A percentile compares a stretch with the other conserved stretches of the same genome.
These are phyloP conservation scores for Altica lythri DNA, from an alignment of 2,888 invertebrate genomes.

Conservation along the genomic window DNA sequence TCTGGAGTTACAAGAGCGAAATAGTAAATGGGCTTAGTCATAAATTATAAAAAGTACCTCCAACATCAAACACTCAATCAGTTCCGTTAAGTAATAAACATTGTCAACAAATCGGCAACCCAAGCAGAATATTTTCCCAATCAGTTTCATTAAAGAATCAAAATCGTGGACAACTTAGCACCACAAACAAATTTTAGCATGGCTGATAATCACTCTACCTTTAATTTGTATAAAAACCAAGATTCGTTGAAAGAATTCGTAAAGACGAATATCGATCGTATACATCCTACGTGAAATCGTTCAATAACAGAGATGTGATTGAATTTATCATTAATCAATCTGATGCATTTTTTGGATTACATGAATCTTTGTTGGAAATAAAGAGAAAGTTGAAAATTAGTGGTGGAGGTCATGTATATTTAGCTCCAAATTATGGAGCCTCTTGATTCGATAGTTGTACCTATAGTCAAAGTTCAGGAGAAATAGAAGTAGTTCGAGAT, in stretches of 20 bases:
- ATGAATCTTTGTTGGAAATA: slow-evolving; percentile 2
- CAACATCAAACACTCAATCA: background rate
- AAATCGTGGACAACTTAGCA: background rate
- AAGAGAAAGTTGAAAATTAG: background rate
- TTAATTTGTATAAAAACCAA: slow-evolving; percentile 16
- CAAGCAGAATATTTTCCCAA: background rate
- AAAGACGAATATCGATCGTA: slow-evolving; percentile 30
- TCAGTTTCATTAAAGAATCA: background rate
- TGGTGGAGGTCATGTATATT: background rate
- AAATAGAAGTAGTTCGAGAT: slow-evolving; percentile 21
- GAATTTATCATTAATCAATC: slow-evolving; percentile 34
- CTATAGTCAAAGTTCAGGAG: slow-evolving; percentile 27
- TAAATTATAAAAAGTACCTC: background rate
- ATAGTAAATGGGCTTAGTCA: slow-evolving; percentile 4
- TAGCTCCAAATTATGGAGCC: slow-evolving; percentile 25
- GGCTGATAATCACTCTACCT: background rate
- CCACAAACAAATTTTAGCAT: background rate
- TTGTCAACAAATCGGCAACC: background rate
- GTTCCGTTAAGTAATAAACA: background rate
- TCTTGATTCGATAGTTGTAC: slow-evolving; percentile 27
- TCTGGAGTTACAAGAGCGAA: too few relatives aligned
- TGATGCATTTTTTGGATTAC: slow-evolving; percentile 28
- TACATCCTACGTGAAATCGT: slow-evolving; percentile 34
- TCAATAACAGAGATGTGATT: slow-evolving; percentile 33
- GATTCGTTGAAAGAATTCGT: slow-evolving; percentile 26